These are phyloP conservation scores for Mustela nigripes DNA, from an alignment of 2,113 vertebrate genomes.

Conservation along the genomic window DNA sequence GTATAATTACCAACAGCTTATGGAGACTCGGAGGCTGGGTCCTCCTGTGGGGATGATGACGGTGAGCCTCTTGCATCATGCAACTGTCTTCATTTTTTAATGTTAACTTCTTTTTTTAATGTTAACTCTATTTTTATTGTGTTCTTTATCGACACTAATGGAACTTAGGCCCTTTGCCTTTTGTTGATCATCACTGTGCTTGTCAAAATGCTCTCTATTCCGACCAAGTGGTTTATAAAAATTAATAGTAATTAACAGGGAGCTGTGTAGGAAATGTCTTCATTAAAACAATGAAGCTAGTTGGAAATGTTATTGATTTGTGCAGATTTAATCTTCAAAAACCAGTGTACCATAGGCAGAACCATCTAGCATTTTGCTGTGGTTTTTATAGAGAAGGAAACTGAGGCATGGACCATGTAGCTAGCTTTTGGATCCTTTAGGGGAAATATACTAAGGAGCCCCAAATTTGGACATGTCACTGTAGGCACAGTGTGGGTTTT, in stretches of 20 bases:
- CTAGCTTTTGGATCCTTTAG: background rate
- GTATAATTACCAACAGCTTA: background rate
- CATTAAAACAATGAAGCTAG: background rate
- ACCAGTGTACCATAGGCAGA: background rate
- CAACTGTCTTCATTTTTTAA: background rate
- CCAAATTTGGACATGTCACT: background rate
- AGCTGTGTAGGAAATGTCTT: background rate
- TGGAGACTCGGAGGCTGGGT: background rate
- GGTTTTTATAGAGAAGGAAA: conserved; percentile 13
- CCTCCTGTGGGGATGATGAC: no score
- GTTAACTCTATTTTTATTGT: background rate
- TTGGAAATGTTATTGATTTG: background rate
- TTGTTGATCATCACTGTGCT: background rate
- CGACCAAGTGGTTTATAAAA: background rate
- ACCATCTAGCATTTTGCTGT: background rate
- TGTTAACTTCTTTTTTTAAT: no score
- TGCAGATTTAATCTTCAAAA: background rate
- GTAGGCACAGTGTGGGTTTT: background rate
- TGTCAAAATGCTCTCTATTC: background rate
- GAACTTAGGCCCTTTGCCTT: background rate
- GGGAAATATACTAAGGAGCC: background rate
- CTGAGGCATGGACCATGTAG: background rate
- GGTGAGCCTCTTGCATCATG: background rate
- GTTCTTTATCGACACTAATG: background rate
- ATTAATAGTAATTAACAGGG: background rate